These are phyloP conservation scores for Catocala nupta DNA, from an alignment of 2,888 invertebrate species.

Conservation along the genomic window DNA sequence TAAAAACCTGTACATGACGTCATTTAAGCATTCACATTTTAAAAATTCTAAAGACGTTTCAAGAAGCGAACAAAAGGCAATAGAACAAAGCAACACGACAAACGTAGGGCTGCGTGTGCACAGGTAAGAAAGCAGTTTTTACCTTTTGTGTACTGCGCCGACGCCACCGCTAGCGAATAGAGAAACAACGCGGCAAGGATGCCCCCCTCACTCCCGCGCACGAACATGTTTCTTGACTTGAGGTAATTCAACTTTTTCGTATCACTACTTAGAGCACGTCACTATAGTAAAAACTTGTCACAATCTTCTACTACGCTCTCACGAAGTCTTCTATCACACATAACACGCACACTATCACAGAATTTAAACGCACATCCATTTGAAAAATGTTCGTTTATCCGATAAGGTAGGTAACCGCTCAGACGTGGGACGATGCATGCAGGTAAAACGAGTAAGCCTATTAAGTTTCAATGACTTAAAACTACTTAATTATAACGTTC, in stretches of 20 bases:
- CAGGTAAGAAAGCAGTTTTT: constrained; percentile 79
- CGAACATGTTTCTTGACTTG: constrained; percentile 72
- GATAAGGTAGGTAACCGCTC: constrained; percentile 82
- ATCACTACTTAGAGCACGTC: constrained; percentile 77
- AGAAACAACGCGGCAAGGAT: constrained; percentile 73
- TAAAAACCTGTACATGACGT: constrained; percentile 39
- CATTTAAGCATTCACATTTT: constrained; percentile 35
- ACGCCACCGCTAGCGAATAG: constrained; percentile 77
- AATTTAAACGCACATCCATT: constrained; percentile 85
- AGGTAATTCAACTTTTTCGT: constrained; percentile 62
- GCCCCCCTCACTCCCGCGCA: constrained; percentile 76
- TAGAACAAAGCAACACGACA: constrained; percentile 74
- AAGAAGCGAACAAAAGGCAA: constrained; percentile 72
- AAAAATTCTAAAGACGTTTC: constrained; percentile 51
- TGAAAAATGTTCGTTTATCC: constrained; percentile 86
- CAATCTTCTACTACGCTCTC: constrained; percentile 73
- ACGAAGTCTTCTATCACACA: constrained; percentile 77
- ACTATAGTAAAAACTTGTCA: constrained; percentile 81
- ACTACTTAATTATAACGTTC: constrained; percentile 73
- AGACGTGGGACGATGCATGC: constrained; percentile 83
- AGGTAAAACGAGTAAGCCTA: constrained; percentile 85
- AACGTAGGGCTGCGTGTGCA: constrained; percentile 65
- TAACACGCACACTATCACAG: constrained; percentile 84
- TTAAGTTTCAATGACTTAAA: constrained; percentile 83
- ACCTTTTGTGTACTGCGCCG: constrained; percentile 83